Conservation (phyloP, 2,888 invertebrate species). For the Latrodectus hesperus region DNA sequence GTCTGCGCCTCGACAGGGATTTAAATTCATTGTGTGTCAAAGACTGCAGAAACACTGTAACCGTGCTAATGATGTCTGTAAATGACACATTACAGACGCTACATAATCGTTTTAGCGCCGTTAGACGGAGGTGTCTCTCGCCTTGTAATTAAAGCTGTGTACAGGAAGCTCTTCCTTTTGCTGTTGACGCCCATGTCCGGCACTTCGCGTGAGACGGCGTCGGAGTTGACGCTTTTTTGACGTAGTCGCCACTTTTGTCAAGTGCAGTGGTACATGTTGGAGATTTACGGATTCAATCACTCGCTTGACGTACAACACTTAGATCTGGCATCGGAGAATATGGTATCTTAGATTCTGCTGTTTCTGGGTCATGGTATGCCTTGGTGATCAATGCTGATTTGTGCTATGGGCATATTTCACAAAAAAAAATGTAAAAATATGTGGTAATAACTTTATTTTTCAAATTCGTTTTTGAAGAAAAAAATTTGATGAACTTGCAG, state of each 20-base stretch:
- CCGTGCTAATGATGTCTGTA: neutral
- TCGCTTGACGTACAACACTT: too few species aligned
- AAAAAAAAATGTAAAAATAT: too few species aligned
- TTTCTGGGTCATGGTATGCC: too few species aligned
- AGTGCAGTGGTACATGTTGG: neutral
- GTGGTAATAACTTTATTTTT: too few species aligned
- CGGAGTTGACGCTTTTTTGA: neutral
- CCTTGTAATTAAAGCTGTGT: conserved; percentile 36
- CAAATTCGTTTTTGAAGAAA: too few species aligned
- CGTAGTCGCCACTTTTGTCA: neutral
- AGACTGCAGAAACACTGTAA: neutral
- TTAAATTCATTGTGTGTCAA: neutral
- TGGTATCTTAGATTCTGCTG: too few species aligned
- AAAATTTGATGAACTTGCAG: too few species aligned
- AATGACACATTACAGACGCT: conserved; percentile 36
- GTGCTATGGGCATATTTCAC: too few species aligned
- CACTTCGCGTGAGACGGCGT: conserved; percentile 32
- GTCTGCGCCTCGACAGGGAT: neutral
- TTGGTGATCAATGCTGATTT: too few species aligned
- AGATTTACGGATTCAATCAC: too few species aligned
- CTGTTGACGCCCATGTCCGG: conserved; percentile 59
- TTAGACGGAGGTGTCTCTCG: conserved; percentile 25
- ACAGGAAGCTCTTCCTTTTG: conserved; percentile 39
- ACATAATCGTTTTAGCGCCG: conserved; percentile 44
- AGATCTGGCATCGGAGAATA: too few species aligned